A percentile compares a stretch with the other conserved stretches of the same genome.
Evolutionary conservation across 2,113 vertebrate species (phyloP).

Genomic region (Larimichthys crocea): DNA sequence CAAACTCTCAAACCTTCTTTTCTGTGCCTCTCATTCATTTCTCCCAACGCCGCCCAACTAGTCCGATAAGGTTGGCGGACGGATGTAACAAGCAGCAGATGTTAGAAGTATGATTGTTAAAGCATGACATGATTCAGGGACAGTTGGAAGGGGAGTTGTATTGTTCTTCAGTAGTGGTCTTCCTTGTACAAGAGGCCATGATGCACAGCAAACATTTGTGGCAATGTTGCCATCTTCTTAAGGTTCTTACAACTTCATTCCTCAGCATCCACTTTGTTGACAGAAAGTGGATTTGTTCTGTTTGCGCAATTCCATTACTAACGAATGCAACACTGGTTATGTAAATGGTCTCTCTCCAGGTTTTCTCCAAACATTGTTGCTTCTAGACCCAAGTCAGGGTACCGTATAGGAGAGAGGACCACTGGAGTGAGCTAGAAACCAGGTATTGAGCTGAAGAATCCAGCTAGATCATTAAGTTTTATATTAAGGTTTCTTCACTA

Average conservation of each 20-base stretch:
- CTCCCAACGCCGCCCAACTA: background rate
- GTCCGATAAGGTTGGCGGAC: background rate
- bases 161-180: slow-evolving; percentile 45
- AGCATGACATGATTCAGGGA: slow-evolving; percentile 45
- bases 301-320: slow-evolving; percentile 45
- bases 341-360: slow-evolving; percentile 27
- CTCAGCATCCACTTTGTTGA: slow-evolving; percentile 35
- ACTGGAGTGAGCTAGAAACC: slow-evolving; percentile 35
- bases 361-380: slow-evolving; percentile 19
- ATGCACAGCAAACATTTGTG: slow-evolving; percentile 63
- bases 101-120: slow-evolving; percentile 42
- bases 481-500: slow-evolving; percentile 46
- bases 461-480: slow-evolving; percentile 41
- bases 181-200: slow-evolving; percentile 53
- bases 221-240: slow-evolving; percentile 28
- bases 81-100: slow-evolving; percentile 40
- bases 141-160: slow-evolving; percentile 29
- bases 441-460: slow-evolving; percentile 45
- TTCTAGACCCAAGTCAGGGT: background rate
- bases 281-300: slow-evolving; percentile 56
- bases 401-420: background rate
- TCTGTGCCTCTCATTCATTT: slow-evolving; percentile 25
- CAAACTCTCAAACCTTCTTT: slow-evolving; percentile 19
- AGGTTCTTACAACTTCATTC: slow-evolving; percentile 27
- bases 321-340: slow-evolving; percentile 34